Base-by-base conservation (phyloP, 2,888 invertebrate species). In the Anticlea derivata region DNA sequence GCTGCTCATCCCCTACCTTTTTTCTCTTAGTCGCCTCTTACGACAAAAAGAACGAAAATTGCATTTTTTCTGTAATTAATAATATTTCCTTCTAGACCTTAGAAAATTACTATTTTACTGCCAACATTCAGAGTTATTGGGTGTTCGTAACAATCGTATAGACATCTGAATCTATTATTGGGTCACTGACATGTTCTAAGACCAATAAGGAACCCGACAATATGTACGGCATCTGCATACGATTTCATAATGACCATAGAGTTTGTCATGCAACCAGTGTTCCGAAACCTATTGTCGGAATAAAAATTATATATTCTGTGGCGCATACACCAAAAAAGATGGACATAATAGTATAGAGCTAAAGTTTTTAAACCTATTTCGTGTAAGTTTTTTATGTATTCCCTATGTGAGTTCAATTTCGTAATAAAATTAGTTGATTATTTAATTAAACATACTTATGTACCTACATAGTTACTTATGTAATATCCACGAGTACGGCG, bases 261-360 rank as follows among this genome's bases (percentile, higher is more conserved):
- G 35, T 66, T 78, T 70, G 56, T 59, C 65, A 82, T 81, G 70
- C 81, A 61, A 60, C 47, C 22, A 59, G 61, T 59, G 71, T 58
- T 37, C 49, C 45, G 41, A 43, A 53, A 61, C 50, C 65, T 67
- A 69, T 65, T 63, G 66, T 50, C 49, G 57, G 73, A 66, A 78
- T 73, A 68, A 74, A 75, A 78, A 70, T 68, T 69, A 66, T 68
- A n/a, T n/a, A 63, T 58, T 46, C 47, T 48, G 48, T 55, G 17
- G 17, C 17, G 58, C 70, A 74, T 75, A 77, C n/a, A n/a, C 71
- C 23, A 22, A 46, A 22, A 30, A 10, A 31, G 11, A 22, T 6
- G 1, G 2, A 30, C 6, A 6, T 1, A 12, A 7, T 12, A 7
- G 10, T 7, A 6, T 17, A 10, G 29, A 10, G 29, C 10, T 29